Evolutionary conservation across 2,797 vertebrate genomes (phyloP), one percentile per base, ranked within the genome.

Genomic region (Gorsachius magnificus): DNA sequence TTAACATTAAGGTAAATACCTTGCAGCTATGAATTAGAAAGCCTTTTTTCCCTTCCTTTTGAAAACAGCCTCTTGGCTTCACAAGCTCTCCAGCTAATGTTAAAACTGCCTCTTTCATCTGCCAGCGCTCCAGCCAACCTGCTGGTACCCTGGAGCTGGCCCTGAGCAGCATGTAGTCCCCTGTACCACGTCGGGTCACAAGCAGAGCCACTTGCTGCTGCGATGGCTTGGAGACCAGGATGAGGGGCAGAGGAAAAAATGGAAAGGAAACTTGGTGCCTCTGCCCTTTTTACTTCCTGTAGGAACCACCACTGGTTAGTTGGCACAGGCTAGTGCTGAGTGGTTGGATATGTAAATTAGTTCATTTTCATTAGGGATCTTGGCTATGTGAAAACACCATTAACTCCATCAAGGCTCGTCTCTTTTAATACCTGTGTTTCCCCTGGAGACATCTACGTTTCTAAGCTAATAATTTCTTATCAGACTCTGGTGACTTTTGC

Each of bases 1-100:
- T 91, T 87, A 87, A 74, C 60, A 70, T 93, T 65, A 91, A 93
- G 69, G 74, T 71, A 89, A 96, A 93, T 89, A 94, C 84, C 87
- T 93, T 54, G 74, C 74, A 61, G 63, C 84, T 87, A 75, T 74
- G 78, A 81, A 89, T 25, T 65, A 65, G 36, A 76, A 75, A 92
- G 64, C 20, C 50, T 81, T 81, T 89, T 91, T 45, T 57, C n/a
- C 10, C 16, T 51, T 77, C 45, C 50, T 72, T 76, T 63, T 90
- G 70, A 43, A 82, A 71, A 83, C 51, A 41, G 41, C 33, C 35
- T 76, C 45, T 79, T 79, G 45, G 38, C 54, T 92, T 83, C 33
- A 21, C 26, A 22, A 43, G 48, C 68, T 89, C 28, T 77, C 48
- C 5, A 5, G 50, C 48, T 83, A 21, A 48, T 2, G 5, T 66